Base-by-base conservation (phyloP, 2,113 vertebrate genomes). In the Monopterus albus region DNA sequence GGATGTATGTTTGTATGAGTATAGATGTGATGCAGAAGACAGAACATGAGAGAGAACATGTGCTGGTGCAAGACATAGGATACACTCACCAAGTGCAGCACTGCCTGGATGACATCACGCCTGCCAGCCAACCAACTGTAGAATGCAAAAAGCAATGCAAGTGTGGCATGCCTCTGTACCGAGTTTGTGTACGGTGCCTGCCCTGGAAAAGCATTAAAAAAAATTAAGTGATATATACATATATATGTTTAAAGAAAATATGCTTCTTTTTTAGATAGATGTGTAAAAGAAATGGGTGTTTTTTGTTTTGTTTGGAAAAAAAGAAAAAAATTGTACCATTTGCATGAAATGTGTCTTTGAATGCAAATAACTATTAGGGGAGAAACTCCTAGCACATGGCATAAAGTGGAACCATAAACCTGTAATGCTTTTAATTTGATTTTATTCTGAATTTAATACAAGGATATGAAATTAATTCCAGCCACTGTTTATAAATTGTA, bases 91-190 rank as follows among this genome's bases (percentile, higher is more conserved):
- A 31, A 62, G 75, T 46, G 62, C 78, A 62, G 81, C 87, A 66
- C 93, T 91, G 94, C 92, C 94, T 92, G 87, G 90, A 93, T 93
- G 92, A 93, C 93, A 91, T 93, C 93, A 91, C 77, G 92, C 94
- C 91, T 92, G 94, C 93, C 85, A 83, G 79, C 84, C 83, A 83
- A 86, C 80, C 93, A 96, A 91, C 91, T 92, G 95, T 94, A 94
- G 92, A 94, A 95, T 95, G 95, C 96, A 96, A 95, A 84, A 93
- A 93, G 86, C 90, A 93, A 94, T 95, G 95, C 95, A 95, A 96
- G 91, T 94, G 92, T 86, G 95, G 95, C 95, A 96, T 95, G 95
- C 90, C 89, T 95, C 93, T 96, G 94, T 96, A 95, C 94, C 92
- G 43, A 12, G 85, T 94, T 91, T 93, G 93, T 94, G 91, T 95